Conservation (phyloP, 2,113 vertebrate genomes). For the Peromyscus californicus region DNA sequence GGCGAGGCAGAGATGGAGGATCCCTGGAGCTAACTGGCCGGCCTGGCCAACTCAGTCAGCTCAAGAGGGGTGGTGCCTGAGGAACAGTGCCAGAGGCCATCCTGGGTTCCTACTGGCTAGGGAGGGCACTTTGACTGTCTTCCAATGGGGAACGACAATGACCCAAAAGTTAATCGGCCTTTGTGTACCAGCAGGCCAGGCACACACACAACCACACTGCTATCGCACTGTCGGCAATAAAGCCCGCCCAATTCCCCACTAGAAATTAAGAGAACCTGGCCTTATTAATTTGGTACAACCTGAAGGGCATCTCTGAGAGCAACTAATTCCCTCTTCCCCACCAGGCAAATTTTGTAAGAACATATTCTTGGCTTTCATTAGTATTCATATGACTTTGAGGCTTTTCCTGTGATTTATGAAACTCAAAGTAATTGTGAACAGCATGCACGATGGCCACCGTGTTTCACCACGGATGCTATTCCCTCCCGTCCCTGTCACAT, state of each 20-base stretch:
- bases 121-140: neutral
- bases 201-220: accelerated
- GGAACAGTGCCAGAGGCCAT: neutral
- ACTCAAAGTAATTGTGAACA: conserved; percentile 80
- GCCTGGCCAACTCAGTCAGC: neutral
- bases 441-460: conserved; percentile 67
- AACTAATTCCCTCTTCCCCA: neutral
- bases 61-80: neutral
- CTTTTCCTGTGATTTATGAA: conserved; percentile 79
- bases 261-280: neutral
- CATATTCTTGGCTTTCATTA: conserved; percentile 49
- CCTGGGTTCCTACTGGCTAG: neutral
- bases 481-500: conserved; percentile 73
- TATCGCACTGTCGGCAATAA: accelerated
- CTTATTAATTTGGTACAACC: neutral
- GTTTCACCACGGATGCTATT: conserved; percentile 72
- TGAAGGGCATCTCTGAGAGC: conserved; percentile 9
- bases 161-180: neutral
- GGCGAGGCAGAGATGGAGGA: neutral
- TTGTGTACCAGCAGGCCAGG: neutral
- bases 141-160: accelerated
- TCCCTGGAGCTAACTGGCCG: neutral
- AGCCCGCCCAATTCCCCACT: accelerated
- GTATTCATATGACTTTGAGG: conserved; percentile 73
- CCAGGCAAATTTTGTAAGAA: conserved; percentile 13